Evolutionary conservation across 2,888 invertebrate genomes (phyloP), one percentile per base, ranked within the genome.

Genomic region (Harpalus rufipes): DNA sequence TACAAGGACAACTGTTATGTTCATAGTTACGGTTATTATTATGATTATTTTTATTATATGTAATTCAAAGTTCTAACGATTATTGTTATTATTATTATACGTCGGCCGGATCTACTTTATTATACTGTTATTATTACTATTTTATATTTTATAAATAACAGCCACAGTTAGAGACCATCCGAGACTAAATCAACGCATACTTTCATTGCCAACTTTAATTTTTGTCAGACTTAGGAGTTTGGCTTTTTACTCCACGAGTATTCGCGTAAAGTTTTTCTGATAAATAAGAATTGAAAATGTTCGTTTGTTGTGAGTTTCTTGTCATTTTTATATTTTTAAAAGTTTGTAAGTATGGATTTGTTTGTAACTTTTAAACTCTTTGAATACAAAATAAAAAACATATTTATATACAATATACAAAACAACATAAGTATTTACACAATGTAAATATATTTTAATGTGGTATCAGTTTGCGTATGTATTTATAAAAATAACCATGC

Each of bases 1-100:
- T 86, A 86, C 89, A 89, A 89, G 89, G 89, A 88, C 88, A 88
- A 88, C 88, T 87, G 87, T 88, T 89, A 89, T 90, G 89, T 88
- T 88, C 87, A 88, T 88, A 88, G 89, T 89, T 88, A 89, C 88
- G 89, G 89, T 90, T 90, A 90, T 90, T 89, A 89, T 89, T 89
- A 89, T 89, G 90, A 89, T 90, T 90, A 90, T 90, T 90, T 90
- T 90, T 90, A 90, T 90, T 90, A 89, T 89, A 89, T 90, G 90
- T 90, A 90, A 90, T 90, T 90, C 89, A 87, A 89, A 89, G 88
- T 89, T 89, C 88, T 89, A 89, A 89, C 89, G 89, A 89, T 89
- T 89, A 89, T 89, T 89, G 89, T 89, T 89, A 89, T 88, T 89
- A 88, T 89, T 89, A 88, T 88, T 85, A 80, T 85, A 85, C 84